These are phyloP conservation scores for Poecile montanus DNA, from an alignment of 2,797 vertebrate species.

Conservation along the genomic window DNA sequence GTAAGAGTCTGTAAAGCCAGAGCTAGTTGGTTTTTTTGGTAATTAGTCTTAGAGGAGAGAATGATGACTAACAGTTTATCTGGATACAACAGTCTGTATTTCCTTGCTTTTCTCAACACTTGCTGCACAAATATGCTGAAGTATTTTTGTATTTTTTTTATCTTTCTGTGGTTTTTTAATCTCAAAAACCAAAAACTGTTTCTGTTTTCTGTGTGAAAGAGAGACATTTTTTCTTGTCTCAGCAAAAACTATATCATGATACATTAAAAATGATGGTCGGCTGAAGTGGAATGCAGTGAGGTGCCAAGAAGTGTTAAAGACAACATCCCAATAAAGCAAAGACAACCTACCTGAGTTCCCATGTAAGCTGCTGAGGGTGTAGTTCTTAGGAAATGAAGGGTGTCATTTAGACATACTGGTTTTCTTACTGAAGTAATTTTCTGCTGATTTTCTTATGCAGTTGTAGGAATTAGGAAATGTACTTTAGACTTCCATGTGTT, in stretches of 20 bases:
- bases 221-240: neutral
- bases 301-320: neutral
- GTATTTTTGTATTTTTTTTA: neutral
- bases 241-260: neutral
- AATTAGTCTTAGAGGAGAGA: neutral
- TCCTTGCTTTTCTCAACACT: neutral
- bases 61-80: neutral
- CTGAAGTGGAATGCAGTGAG: neutral
- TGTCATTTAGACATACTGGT: neutral
- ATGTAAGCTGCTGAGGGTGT: neutral
- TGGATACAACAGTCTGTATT: neutral
- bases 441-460: neutral
- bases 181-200: neutral
- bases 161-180: neutral
- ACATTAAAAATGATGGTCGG: neutral
- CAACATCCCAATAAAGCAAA: neutral
- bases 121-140: neutral
- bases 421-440: neutral
- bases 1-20: neutral
- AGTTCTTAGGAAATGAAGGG: neutral
- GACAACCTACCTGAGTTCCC: neutral
- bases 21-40: neutral
- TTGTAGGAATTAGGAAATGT: neutral
- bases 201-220: neutral
- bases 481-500: neutral